These are phyloP conservation scores for Nemotelus nigrinus DNA, from an alignment of 2,888 invertebrate species.

Conservation along the genomic window DNA sequence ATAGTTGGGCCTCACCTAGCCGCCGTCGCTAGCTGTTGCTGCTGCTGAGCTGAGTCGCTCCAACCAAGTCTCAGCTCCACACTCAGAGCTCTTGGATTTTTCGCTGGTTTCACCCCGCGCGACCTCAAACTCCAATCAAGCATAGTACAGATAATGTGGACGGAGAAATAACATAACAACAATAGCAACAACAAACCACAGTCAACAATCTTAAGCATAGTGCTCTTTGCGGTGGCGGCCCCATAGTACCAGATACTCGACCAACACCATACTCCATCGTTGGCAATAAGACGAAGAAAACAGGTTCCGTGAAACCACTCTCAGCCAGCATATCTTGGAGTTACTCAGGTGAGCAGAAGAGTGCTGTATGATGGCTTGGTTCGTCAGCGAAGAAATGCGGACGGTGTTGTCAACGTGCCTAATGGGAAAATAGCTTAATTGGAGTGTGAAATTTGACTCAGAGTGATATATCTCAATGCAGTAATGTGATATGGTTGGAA, in stretches of 20 bases:
- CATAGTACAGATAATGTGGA: conserved; percentile 23
- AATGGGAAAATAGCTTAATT: conserved; percentile 13
- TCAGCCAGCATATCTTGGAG: conserved; percentile 26
- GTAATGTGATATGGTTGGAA: too few species aligned
- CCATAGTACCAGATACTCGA: neutral
- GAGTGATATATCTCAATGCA: too few species aligned
- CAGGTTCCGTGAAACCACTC: conserved; percentile 31
- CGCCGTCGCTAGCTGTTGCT: neutral
- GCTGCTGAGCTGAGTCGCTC: neutral
- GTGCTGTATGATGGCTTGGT: neutral
- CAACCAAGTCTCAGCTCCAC: neutral
- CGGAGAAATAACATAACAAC: conserved; percentile 28
- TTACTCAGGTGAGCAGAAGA: conserved; percentile 17
- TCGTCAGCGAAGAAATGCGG: neutral
- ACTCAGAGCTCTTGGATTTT: conserved; percentile 1
- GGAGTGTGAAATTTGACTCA: neutral
- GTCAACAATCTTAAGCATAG: conserved; percentile 35
- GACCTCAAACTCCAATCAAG: conserved; percentile 21
- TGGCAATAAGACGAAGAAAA: conserved; percentile 25
- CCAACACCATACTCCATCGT: neutral
- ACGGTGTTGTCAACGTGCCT: conserved; percentile 34
- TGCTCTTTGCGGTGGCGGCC: conserved; percentile 15
- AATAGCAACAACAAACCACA: conserved; percentile 27
- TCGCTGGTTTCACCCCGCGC: neutral
- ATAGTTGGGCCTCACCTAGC: conserved; percentile 40